Conservation (phyloP, 2,797 vertebrate genomes). For the Somateria mollissima region DNA sequence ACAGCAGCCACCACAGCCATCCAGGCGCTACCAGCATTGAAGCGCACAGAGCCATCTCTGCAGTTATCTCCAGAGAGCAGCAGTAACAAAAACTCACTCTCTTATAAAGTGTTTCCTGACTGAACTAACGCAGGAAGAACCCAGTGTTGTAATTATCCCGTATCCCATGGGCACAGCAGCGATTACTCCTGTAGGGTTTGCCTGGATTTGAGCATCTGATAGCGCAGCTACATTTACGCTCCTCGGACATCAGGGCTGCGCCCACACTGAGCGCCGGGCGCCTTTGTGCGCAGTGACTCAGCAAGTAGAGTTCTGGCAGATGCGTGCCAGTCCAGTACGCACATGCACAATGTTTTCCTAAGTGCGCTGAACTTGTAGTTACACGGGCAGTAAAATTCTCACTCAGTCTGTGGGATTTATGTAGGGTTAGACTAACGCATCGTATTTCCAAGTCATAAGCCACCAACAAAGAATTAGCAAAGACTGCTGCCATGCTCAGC, state of each 20-base stretch:
- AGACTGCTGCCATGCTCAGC: neutral
- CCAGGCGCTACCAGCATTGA: neutral
- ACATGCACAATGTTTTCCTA: neutral
- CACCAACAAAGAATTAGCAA: neutral
- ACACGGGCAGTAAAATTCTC: neutral
- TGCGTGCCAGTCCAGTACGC: neutral
- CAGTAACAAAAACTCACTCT: neutral
- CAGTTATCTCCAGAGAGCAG: neutral
- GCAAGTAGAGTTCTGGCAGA: neutral
- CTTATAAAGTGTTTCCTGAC: neutral
- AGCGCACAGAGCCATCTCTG: neutral
- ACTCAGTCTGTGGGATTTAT: neutral
- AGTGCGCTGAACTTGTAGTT: neutral
- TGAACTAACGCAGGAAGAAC: neutral
- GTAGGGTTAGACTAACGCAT: constrained; percentile 5
- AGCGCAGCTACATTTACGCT: neutral
- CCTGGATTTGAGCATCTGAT: neutral
- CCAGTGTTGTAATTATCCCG: neutral
- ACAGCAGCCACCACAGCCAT: neutral
- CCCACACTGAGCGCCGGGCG: neutral
- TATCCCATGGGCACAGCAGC: neutral
- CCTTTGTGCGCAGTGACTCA: neutral
- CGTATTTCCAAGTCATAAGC: neutral
- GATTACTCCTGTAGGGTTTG: neutral
- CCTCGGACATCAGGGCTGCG: neutral